Evolutionary conservation across 1,140 invertebrate species (phyloP).

Genomic region (Drosophila nigrodunni): DNA sequence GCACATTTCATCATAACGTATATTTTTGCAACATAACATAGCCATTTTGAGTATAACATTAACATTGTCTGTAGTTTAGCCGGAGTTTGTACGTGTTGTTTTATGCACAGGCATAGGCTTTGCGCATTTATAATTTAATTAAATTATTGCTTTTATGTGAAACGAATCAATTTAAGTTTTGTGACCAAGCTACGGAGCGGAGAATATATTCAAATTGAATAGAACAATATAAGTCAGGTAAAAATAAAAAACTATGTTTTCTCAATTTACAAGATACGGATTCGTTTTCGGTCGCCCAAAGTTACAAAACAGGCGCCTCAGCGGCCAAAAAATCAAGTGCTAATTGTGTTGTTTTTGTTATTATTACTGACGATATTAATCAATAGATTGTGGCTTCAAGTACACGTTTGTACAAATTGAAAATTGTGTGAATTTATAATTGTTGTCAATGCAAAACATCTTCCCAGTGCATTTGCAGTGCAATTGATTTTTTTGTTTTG

Average conservation of each 20-base stretch:
- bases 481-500: conserved; percentile 73
- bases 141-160: conserved; percentile 44
- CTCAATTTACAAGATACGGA: conserved; percentile 12
- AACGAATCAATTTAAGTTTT: conserved; percentile 21
- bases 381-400: conserved; percentile 9
- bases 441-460: conserved; percentile 28
- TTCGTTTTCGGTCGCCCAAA: conserved; percentile 21
- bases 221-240: conserved; percentile 26
- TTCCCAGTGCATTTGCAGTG: conserved; percentile 23
- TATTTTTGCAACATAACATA: conserved; percentile 31
- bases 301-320: conserved; percentile 65
- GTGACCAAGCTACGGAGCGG: not conserved
- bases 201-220: not conserved
- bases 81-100: conserved; percentile 45
- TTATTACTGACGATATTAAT: conserved; percentile 25
- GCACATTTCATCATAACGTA: conserved; percentile 6
- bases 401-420: not conserved
- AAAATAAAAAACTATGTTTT: conserved; percentile 23
- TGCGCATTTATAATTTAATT: conserved; percentile 35
- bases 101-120: conserved; percentile 34
- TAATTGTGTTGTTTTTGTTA: conserved; percentile 32
- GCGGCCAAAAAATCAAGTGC: conserved; percentile 21
- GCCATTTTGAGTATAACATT: conserved; percentile 35
- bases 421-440: conserved; percentile 7
- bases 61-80: conserved; percentile 37